Evolutionary conservation across 2,888 invertebrate species (phyloP).

Genomic region (Alentia gelatinosa): DNA sequence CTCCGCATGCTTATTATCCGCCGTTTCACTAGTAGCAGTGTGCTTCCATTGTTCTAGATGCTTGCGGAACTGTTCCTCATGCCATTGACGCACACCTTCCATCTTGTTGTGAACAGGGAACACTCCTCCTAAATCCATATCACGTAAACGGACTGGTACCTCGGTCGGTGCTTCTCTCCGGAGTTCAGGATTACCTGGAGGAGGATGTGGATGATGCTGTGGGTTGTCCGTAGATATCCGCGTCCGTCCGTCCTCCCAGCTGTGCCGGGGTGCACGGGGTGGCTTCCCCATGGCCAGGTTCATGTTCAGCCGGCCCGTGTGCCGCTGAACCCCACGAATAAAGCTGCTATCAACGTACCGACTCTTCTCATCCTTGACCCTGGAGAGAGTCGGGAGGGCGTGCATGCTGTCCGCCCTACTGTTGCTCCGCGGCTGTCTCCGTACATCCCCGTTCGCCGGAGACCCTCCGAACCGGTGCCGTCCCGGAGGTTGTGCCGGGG

Average conservation of each 20-base stretch:
- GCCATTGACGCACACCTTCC: background rate
- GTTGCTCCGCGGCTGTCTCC: background rate
- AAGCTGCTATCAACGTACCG: background rate
- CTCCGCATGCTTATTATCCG: background rate
- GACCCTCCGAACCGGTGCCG: background rate
- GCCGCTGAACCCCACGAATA: background rate
- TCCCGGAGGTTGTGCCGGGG: background rate
- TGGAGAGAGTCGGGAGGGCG: background rate
- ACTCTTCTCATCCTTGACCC: background rate
- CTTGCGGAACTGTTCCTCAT: background rate
- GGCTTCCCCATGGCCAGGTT: background rate
- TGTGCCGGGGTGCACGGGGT: background rate
- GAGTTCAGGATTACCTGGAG: background rate
- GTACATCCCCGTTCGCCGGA: background rate
- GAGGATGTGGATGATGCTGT: background rate
- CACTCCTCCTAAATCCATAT: conserved; percentile 8
- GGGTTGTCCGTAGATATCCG: background rate
- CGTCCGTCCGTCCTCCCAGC: background rate
- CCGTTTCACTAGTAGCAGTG: background rate
- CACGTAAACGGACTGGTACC: background rate
- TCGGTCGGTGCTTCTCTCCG: background rate
- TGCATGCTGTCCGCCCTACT: background rate
- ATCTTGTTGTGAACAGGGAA: background rate
- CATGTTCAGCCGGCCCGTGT: background rate
- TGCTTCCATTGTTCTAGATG: background rate